Evolutionary conservation across 2,113 vertebrate genomes (phyloP).

Genomic region (Tylochromis polylepis): DNA sequence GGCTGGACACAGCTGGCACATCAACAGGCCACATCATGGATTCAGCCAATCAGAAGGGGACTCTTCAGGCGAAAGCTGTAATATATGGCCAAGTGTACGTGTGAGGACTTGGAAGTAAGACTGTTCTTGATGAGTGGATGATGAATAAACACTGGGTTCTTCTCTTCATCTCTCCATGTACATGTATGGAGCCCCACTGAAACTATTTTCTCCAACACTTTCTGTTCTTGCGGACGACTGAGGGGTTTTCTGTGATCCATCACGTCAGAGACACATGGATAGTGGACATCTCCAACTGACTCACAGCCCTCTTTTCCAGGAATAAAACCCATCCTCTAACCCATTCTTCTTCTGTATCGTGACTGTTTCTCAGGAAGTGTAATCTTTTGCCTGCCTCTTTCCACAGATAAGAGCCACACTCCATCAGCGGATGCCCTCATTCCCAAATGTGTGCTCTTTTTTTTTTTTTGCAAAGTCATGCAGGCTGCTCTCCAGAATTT

Average conservation of each 20-base stretch:
- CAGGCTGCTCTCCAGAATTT: not conserved
- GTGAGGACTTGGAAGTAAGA: not conserved
- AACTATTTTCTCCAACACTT: accelerated
- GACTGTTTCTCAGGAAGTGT: not conserved
- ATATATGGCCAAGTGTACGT: accelerated
- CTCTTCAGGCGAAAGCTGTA: not conserved
- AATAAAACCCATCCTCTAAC: not conserved
- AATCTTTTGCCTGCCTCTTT: not conserved
- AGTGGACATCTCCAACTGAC: not conserved
- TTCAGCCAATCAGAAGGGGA: not conserved
- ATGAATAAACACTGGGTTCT: not conserved
- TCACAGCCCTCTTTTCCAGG: not conserved
- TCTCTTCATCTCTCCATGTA: not conserved
- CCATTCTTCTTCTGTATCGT: accelerated
- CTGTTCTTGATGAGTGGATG: not conserved
- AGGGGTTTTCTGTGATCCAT: not conserved
- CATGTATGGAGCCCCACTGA: not conserved
- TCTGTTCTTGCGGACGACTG: not conserved
- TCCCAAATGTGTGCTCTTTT: not conserved
- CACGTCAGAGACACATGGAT: not conserved
- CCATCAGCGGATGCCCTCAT: not conserved
- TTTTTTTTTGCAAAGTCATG: not conserved
- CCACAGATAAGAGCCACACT: not conserved
- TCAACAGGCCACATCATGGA: not conserved
- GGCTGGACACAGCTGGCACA: not conserved